Evolutionary conservation across 2,888 invertebrate species (phyloP), one percentile per base, ranked within the genome.

Genomic region (Megastigmus dorsalis): DNA sequence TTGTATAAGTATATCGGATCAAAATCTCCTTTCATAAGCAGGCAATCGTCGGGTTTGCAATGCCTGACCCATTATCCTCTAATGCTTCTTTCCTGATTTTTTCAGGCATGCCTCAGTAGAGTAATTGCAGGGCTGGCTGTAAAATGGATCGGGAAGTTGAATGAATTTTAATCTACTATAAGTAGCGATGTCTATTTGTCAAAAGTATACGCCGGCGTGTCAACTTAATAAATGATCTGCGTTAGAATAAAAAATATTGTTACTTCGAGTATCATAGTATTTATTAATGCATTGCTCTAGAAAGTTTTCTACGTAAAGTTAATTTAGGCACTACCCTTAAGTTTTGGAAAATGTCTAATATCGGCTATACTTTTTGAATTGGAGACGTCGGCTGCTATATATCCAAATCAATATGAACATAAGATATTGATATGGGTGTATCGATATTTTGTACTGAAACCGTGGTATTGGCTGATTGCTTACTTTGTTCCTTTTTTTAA

Each of bases 381-480:
- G 82, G 83, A 84, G 83, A 84, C 84, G 82, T 83, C 79, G 81
- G 83, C 79, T 85, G 84, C 82, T 83, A 83, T 83, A 84, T 84
- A 84, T 85, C 86, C 86, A 85, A 82, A 87, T 86, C 86, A 86
- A 86, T 86, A 85, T 84, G 78, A 82, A 82, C 79, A 80, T 82
- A 83, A 84, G 81, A 85, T 87, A 87, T 86, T 85, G 87, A 86
- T 86, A 82, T 85, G 85, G 85, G 83, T 86, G 83, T 84, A 84
- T 81, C 79, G 79, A 84, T 82, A 84, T 85, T 85, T 85, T 82
- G 83, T 87, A 87, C 84, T 85, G 84, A 84, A 83, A 86, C 81
- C 84, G 86, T 88, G 86, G 85, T 87, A 87, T 85, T 86, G 86
- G 87, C 87, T 87, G 86, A 84, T 82, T 86, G 86, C 86, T 87